Percentiles rank a stretch among this genome's conserved stretches.
Conservation (phyloP, 2,797 vertebrate genomes). For the Salarias fasciatus region DNA sequence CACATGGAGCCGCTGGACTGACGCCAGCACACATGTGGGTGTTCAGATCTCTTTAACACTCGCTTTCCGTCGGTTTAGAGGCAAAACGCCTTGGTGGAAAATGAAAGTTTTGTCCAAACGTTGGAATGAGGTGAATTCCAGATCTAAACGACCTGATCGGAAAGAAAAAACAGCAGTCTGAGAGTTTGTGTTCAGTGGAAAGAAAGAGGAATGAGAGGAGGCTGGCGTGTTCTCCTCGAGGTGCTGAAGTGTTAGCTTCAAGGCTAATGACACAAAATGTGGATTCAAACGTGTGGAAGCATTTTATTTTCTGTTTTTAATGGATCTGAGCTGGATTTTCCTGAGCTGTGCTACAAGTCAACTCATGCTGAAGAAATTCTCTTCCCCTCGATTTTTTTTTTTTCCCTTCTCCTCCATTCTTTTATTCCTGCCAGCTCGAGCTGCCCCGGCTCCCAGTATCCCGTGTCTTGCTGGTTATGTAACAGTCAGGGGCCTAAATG, state of each 20-base stretch:
- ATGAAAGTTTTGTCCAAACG: no score
- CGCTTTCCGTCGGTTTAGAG: neutral
- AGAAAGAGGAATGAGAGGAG: no score
- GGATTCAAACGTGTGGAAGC: no score
- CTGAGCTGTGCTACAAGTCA: slow-evolving; percentile 34
- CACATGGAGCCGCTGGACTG: slow-evolving; percentile 40
- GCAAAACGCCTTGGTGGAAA: no score
- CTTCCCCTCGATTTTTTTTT: slow-evolving; percentile 21
- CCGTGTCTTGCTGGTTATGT: slow-evolving; percentile 74
- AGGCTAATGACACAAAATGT: no score
- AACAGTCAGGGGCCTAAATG: slow-evolving; percentile 72
- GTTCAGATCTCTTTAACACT: slow-evolving; percentile 27
- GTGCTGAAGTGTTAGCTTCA: no score
- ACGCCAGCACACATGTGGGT: slow-evolving; percentile 36
- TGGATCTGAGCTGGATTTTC: slow-evolving; percentile 23
- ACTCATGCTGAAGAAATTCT: slow-evolving; percentile 46
- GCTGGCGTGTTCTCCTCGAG: no score
- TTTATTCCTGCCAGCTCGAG: slow-evolving; percentile 55
- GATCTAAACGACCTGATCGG: no score
- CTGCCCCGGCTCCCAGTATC: slow-evolving; percentile 57
- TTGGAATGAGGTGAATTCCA: no score
- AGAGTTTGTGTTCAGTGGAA: no score
- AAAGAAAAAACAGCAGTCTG: no score
- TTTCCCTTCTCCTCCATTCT: slow-evolving; percentile 7
- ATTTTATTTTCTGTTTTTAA: no score